Evolutionary conservation across 2,888 invertebrate species (phyloP), one percentile per base, ranked within the genome.

Genomic region (Orchesella flavescens): DNA sequence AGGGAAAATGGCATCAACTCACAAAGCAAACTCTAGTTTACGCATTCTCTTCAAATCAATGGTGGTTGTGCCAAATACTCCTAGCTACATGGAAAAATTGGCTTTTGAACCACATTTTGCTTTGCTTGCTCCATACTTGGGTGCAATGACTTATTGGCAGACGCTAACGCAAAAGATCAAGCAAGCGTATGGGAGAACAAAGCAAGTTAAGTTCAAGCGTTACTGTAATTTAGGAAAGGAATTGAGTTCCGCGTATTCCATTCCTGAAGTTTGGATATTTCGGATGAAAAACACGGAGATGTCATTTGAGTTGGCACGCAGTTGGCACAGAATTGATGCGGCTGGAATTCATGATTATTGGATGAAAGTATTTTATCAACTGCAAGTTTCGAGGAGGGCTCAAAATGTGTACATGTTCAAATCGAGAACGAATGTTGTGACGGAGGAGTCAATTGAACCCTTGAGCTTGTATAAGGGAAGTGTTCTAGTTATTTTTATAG

Each of bases 241-340:
- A 17, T 46, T 77, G 0, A 59, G 57, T n/a, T 72, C 77, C 19
- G 34, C 19, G 12, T 66, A 77, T 15, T 63, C 65, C 49, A 21
- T 72, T 49, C 83, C 83, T 17, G 83, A 77, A 73, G 44, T 83
- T 23, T 83, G 83, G 83, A 66, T 77, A 57, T 83, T 83, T 66
- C 72, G 69, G 57, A 71, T 77, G 69, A 69, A 63, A 17, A 49
- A 57, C 5, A 15, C 19, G 23, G 43, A 66, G 46, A 57, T 66
- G 66, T 80, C 72, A 3, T 10, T 23, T 0, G 57, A 59, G 19
- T 61, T 76, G 46, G 76, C 65, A 12, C 66, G 44, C 12, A 55
- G 49, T 57, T 83, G 72, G 46, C 24, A 21, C 17, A 23, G 53
- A 66, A 13, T 83, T 17, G 65, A 83, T 23, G 19, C 76, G 15